These are phyloP conservation scores for Caenorhabditis becei DNA, from an alignment of 2,888 invertebrate genomes.

Conservation along the genomic window DNA sequence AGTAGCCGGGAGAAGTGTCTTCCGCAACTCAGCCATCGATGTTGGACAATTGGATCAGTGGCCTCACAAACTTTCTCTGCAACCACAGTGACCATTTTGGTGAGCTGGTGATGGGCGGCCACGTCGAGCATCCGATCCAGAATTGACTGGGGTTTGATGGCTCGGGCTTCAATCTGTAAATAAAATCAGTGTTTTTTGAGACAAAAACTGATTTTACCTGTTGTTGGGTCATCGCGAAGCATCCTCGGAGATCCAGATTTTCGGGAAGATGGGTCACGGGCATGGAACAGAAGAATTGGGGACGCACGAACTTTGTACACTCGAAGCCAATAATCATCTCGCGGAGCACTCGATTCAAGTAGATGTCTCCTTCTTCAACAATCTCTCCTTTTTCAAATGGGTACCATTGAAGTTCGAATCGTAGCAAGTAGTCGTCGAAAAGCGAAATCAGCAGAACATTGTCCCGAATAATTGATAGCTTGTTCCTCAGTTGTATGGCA, in stretches of 20 bases:
- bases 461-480: slow-evolving; percentile 72
- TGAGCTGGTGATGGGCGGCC: slow-evolving; percentile 74
- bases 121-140: slow-evolving; percentile 69
- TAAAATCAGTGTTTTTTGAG: too few relatives aligned
- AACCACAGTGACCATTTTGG: slow-evolving; percentile 64
- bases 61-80: slow-evolving; percentile 52
- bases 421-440: slow-evolving; percentile 73
- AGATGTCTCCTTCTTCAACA: slow-evolving; percentile 66
- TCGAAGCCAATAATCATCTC: slow-evolving; percentile 72
- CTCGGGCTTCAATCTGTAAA: slow-evolving; percentile 72
- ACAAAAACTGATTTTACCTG: too few relatives aligned
- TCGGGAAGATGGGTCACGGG: slow-evolving; percentile 73
- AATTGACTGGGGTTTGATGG: slow-evolving; percentile 52
- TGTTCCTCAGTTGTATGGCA: slow-evolving; percentile 63
- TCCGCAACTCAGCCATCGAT: slow-evolving; percentile 46
- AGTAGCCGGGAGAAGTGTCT: slow-evolving; percentile 54
- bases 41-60: slow-evolving; percentile 64
- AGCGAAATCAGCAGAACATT: slow-evolving; percentile 74
- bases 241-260: slow-evolving; percentile 73
- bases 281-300: slow-evolving; percentile 71
- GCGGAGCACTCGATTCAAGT: slow-evolving; percentile 68
- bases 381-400: slow-evolving; percentile 72
- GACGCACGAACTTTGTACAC: slow-evolving; percentile 63
- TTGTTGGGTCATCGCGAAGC: slow-evolving; percentile 67
- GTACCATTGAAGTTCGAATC: slow-evolving; percentile 73